phyloP scores from a whole-genome alignment of 2,113 vertebrate genomes.

The Callithrix jacchus region DNA sequence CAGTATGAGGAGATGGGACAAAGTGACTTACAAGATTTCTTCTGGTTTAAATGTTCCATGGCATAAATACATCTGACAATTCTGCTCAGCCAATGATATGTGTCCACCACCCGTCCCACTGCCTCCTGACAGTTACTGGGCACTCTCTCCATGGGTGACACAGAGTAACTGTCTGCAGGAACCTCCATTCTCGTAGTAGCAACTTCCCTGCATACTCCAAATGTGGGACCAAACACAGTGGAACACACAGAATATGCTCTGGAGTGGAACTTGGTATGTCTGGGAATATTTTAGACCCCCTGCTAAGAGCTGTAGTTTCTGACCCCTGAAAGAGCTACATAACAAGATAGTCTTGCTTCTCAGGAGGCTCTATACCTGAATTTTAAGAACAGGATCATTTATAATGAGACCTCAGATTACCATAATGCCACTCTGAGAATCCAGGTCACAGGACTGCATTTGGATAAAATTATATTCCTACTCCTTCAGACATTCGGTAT shows the following conservation, averaged over 20 bases:
- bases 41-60: neutral
- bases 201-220: neutral
- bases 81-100: neutral
- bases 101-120: neutral
- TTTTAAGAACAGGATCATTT: neutral
- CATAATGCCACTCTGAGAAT: neutral
- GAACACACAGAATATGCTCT: neutral
- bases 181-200: neutral
- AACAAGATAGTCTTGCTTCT: neutral
- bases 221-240: rapidly evolving
- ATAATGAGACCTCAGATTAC: neutral
- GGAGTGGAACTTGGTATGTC: neutral
- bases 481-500: neutral
- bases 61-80: neutral
- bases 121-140: rapidly evolving
- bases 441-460: neutral
- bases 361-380: neutral
- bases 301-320: neutral
- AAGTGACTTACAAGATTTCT: neutral
- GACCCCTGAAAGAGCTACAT: neutral
- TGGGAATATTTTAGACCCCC: neutral
- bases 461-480: neutral
- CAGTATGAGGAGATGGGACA: neutral
- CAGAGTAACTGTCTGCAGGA: neutral
- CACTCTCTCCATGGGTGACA: rapidly evolving